These are phyloP conservation scores for Ditula angustiorana DNA, from an alignment of 2,888 invertebrate genomes.

Conservation along the genomic window DNA sequence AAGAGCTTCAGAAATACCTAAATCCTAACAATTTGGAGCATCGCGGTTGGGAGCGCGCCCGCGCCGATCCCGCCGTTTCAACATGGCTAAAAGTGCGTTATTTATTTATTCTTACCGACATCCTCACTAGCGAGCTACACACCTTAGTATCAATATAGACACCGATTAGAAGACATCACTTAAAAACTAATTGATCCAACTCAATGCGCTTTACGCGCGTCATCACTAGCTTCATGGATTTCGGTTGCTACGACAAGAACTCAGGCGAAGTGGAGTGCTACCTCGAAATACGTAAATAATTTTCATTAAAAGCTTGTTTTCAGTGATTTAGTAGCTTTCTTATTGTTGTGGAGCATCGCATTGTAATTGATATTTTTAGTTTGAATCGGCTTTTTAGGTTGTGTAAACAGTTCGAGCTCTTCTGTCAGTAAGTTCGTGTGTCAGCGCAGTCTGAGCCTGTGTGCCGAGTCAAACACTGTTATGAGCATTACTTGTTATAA, in stretches of 20 bases:
- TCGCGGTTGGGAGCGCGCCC: conserved; percentile 67
- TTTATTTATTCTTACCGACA: conserved; percentile 76
- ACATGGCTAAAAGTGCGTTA: conserved; percentile 81
- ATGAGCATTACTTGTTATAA: conserved; percentile 60
- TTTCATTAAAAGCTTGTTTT: conserved; percentile 73
- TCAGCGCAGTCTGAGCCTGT: conserved; percentile 76
- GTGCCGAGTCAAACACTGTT: conserved; percentile 67
- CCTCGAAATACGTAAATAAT: conserved; percentile 88
- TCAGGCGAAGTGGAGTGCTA: conserved; percentile 89
- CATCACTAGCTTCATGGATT: conserved; percentile 81
- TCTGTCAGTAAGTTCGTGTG: conserved; percentile 74
- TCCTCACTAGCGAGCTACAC: conserved; percentile 65
- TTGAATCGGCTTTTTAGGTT: conserved; percentile 81
- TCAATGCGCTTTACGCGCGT: conserved; percentile 69
- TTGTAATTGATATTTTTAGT: conserved; percentile 85
- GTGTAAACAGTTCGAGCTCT: conserved; percentile 78
- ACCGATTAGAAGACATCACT: conserved; percentile 72
- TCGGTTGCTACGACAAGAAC: conserved; percentile 87
- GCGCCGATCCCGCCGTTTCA: conserved; percentile 62
- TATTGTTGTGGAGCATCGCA: conserved; percentile 71
- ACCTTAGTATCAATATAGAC: conserved; percentile 77
- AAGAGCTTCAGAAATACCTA: conserved; percentile 62
- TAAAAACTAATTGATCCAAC: conserved; percentile 56
- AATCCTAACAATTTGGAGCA: conserved; percentile 74
- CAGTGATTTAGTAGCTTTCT: conserved; percentile 68